Percentiles rank a stretch among this genome's conserved stretches.
These are phyloP conservation scores for Chironomus tentans DNA, from an alignment of 2,888 invertebrate species.

Conservation along the genomic window DNA sequence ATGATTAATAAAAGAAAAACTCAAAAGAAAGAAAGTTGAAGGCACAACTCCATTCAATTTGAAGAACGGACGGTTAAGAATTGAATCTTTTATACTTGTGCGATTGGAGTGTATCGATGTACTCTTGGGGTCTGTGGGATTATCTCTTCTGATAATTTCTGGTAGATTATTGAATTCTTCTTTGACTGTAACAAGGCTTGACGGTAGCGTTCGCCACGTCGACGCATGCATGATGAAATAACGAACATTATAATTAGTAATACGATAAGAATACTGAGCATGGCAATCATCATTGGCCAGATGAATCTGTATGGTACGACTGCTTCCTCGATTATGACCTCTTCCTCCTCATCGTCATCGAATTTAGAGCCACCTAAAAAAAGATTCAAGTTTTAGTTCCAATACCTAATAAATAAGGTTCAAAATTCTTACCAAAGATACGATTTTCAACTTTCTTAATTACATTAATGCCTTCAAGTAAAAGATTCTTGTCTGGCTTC, in stretches of 20 bases:
- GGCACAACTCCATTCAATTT: too few species aligned
- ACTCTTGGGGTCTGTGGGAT: conserved; percentile 60
- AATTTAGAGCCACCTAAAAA: conserved; percentile 2
- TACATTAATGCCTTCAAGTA: not conserved
- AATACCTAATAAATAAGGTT: not conserved
- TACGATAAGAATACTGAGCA: conserved; percentile 48
- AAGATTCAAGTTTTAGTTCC: not conserved
- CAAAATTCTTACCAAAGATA: conserved; percentile 10
- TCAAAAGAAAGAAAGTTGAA: not conserved
- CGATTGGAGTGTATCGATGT: conserved; percentile 53
- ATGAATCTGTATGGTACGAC: conserved; percentile 45
- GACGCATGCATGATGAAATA: conserved; percentile 46
- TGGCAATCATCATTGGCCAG: conserved; percentile 51
- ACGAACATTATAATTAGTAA: conserved; percentile 48
- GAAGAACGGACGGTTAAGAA: too few species aligned
- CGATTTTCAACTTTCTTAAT: conserved; percentile 15
- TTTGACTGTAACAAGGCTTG: conserved; percentile 40
- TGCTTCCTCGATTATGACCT: conserved; percentile 29
- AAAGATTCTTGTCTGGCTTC: not conserved
- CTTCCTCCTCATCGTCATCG: conserved; percentile 27
- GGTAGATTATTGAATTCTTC: conserved; percentile 55
- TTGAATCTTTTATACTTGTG: conserved; percentile 39
- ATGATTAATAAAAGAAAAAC: not conserved
- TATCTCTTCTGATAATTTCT: conserved; percentile 68
- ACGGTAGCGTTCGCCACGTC: conserved; percentile 43